phyloP scores from a whole-genome alignment of 2,797 vertebrate species.

The Ctenosaura bakeri region DNA sequence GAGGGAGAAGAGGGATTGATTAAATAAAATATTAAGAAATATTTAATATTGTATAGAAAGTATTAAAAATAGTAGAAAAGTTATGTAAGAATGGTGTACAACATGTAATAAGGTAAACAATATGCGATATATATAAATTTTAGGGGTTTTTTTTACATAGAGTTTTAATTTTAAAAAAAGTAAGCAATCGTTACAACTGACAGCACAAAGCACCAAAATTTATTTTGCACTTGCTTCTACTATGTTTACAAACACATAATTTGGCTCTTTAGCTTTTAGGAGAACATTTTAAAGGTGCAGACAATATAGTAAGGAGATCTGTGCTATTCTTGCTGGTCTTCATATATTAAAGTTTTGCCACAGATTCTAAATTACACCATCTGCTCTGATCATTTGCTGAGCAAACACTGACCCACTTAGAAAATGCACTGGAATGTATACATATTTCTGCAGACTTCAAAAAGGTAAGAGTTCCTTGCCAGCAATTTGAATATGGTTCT shows the following conservation, averaged over 20 bases:
- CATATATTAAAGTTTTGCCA: conserved; percentile 75
- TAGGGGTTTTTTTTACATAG: too few relatives aligned
- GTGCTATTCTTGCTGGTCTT: conserved; percentile 60
- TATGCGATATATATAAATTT: too few relatives aligned
- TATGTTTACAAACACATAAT: conserved; percentile 39
- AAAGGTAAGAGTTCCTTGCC: conserved; percentile 61
- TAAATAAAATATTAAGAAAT: too few relatives aligned
- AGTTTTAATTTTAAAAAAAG: not conserved
- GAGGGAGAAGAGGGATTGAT: too few relatives aligned
- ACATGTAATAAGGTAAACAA: too few relatives aligned
- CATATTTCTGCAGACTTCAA: conserved; percentile 61
- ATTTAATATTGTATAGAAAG: too few relatives aligned
- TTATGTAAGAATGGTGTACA: too few relatives aligned
- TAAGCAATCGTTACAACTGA: not conserved
- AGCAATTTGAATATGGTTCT: conserved; percentile 40
- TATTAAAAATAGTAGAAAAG: too few relatives aligned
- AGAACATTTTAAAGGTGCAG: conserved; percentile 45
- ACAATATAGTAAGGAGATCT: not conserved
- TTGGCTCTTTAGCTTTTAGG: not conserved
- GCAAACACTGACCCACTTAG: conserved; percentile 70
- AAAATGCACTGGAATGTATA: conserved; percentile 61
- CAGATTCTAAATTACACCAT: conserved; percentile 76
- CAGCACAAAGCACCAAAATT: not conserved
- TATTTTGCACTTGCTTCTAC: conserved; percentile 50
- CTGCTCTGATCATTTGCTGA: conserved; percentile 66